Conservation (phyloP, 35 echinoderm and acorn worm species). For the Eucidaris tribuloides region DNA sequence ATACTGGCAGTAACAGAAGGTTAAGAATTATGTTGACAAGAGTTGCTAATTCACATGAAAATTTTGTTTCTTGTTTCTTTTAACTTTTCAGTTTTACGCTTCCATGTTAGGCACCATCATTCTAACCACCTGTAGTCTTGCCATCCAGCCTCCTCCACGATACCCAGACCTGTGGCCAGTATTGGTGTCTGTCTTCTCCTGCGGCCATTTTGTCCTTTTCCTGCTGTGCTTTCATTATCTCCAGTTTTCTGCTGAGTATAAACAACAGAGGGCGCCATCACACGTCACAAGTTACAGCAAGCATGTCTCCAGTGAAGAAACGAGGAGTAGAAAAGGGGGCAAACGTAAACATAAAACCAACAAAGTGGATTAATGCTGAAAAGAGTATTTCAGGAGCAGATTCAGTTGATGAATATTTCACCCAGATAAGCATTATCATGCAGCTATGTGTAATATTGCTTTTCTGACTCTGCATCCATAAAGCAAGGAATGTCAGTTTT, state of each 20-base stretch:
- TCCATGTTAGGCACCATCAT: conserved; percentile 51
- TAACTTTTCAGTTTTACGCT: conserved; percentile 40
- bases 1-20: too few species aligned
- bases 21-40: too few species aligned
- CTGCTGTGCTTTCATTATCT: conserved; percentile 59
- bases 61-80: conserved; percentile 3
- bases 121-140: conserved; percentile 32
- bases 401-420: too few species aligned
- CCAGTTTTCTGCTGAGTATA: conserved; percentile 39
- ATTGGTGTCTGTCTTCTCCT: conserved; percentile 70
- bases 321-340: neutral
- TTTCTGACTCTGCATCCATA: too few species aligned
- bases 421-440: too few species aligned
- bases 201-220: conserved; percentile 85
- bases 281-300: neutral
- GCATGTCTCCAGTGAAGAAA: neutral
- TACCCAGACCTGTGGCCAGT: conserved; percentile 88
- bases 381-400: too few species aligned
- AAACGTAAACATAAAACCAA: conserved; percentile 1
- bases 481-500: too few species aligned
- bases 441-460: too few species aligned
- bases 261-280: neutral
- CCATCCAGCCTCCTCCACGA: conserved; percentile 45
- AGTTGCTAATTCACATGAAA: too few species aligned
- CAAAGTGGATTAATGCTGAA: conserved; percentile 8